A percentile compares a stretch with the other conserved stretches of the same genome.
phyloP scores from a whole-genome alignment of 35 echinoderm and acorn worm species.

The Stichopus chloronotus region DNA sequence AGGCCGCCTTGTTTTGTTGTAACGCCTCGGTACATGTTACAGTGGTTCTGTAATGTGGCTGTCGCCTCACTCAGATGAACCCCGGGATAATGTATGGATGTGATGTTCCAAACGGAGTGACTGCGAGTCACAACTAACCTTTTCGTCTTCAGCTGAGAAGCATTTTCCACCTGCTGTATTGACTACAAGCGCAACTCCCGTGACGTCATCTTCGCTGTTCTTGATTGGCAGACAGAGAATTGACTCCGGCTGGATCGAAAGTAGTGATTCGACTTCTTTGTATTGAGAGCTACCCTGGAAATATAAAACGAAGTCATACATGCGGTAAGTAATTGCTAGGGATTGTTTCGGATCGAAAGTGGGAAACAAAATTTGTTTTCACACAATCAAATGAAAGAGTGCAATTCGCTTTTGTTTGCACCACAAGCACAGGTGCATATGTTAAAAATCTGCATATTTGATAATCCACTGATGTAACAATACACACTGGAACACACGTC shows the following conservation, averaged over 20 bases:
- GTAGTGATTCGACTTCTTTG: constrained; percentile 74
- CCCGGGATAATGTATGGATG: not conserved
- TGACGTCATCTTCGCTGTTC: constrained; percentile 94
- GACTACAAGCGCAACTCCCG: constrained; percentile 79
- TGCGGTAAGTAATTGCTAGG: not conserved
- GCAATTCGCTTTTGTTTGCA: no score
- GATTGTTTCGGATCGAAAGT: not conserved
- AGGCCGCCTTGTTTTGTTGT: not conserved
- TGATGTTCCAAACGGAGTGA: not conserved
- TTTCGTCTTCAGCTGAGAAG: constrained; percentile 90
- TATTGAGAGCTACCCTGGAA: constrained; percentile 63
- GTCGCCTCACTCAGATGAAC: not conserved
- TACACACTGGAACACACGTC: no score
- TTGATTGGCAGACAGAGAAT: constrained; percentile 87
- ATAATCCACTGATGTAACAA: no score
- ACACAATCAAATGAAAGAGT: no score
- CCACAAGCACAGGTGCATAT: no score
- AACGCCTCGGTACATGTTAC: not conserved
- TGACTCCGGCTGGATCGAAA: constrained; percentile 68
- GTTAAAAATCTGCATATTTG: no score
- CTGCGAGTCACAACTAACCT: constrained; percentile 60
- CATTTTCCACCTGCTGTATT: constrained; percentile 77
- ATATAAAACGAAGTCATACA: constrained; percentile 21
- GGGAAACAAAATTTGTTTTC: not conserved
- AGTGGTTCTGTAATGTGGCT: not conserved